These are phyloP conservation scores for Heliconius sara DNA, from an alignment of 2,888 invertebrate species.

Conservation along the genomic window DNA sequence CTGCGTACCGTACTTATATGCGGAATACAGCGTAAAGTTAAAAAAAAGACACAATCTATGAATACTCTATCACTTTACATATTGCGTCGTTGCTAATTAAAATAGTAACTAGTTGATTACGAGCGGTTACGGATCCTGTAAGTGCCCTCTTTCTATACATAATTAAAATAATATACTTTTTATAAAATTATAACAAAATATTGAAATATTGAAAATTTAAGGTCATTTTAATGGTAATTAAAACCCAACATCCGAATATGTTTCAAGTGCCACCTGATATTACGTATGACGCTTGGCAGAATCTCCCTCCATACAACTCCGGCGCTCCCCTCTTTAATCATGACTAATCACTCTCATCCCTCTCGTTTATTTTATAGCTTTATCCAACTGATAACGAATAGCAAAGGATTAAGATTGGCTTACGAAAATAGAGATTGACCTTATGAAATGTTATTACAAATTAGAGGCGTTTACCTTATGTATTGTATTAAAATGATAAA, in stretches of 20 bases:
- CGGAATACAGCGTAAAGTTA: too few species aligned
- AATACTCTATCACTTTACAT: background rate
- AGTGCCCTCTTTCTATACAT: background rate
- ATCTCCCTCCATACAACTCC: conserved; percentile 22
- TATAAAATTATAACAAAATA: background rate
- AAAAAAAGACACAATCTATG: background rate
- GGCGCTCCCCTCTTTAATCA: conserved; percentile 38
- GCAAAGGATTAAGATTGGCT: conserved; percentile 16
- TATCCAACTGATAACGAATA: conserved; percentile 41
- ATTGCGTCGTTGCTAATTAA: background rate
- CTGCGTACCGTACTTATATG: too few species aligned
- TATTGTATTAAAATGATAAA: background rate
- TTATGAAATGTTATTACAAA: conserved; percentile 15
- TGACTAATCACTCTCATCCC: conserved; percentile 40
- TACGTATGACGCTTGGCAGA: background rate
- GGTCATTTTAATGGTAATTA: background rate
- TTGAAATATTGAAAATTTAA: background rate
- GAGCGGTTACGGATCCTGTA: background rate
- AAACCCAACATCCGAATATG: background rate
- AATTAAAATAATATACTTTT: background rate
- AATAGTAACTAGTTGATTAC: background rate
- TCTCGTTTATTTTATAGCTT: conserved; percentile 41
- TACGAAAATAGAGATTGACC: conserved; percentile 9
- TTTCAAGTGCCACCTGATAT: conserved; percentile 1
- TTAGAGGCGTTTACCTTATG: background rate